Evolutionary conservation across 2,888 invertebrate genomes (phyloP), one percentile per base, ranked within the genome.

Genomic region (Phaedon cochleariae): DNA sequence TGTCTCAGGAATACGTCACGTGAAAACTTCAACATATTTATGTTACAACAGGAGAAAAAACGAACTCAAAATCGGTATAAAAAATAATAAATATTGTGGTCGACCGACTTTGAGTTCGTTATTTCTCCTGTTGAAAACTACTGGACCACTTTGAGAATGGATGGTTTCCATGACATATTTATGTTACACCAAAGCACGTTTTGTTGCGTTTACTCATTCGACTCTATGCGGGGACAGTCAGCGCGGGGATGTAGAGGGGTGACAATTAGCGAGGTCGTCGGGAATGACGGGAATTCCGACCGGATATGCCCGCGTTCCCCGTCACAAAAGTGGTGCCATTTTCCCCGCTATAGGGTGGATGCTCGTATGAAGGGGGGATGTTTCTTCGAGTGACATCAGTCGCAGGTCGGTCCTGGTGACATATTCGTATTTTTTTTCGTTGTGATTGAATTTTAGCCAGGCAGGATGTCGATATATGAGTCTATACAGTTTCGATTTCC

Each of bases 231-330:
- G n/a, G 15, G 15, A n/a, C 45, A 2, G n/a, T 41, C 1, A n/a
- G 17, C n/a, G n/a, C n/a, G n/a, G 15, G n/a, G 26, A 31, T 18
- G 55, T 49, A 29, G 26, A 59, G 69, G 66, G 64, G 83, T 74
- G 74, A 75, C 84, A 79, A 83, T 83, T 79, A 83, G 81, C 77
- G 82, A 82, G 73, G 84, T 81, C 70, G 76, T 70, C 58, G 76
- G 76, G 77, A 77, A 79, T 75, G 83, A 82, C 17, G 83, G 87
- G 76, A 84, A 78, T 79, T 79, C 76, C 76, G 74, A 58, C 71
- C 77, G 78, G 79, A 78, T 78, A 77, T 74, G 68, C 68, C 59
- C 53, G 66, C 62, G n/a, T 55, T 59, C 60, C 62, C 49, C 60
- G 67, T 61, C 63, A 41, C 46, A 57, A 66, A 51, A 49, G 64